These are phyloP conservation scores for Propithecus coquereli DNA, from an alignment of 2,113 vertebrate genomes.

Conservation along the genomic window DNA sequence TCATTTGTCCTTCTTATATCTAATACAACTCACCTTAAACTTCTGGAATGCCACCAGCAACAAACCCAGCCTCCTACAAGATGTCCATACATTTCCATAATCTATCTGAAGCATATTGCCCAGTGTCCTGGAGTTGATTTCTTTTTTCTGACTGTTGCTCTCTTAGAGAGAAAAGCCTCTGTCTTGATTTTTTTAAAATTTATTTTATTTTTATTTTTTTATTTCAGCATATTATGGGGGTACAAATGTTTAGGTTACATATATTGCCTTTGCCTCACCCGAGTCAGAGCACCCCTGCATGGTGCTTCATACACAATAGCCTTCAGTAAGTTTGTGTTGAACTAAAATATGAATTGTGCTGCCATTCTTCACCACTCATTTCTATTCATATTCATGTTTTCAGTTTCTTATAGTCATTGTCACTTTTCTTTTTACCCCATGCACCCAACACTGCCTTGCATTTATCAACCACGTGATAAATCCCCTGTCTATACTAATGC, in stretches of 20 bases:
- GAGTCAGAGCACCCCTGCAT: too few species aligned
- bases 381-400: background rate
- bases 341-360: background rate
- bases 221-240: too few species aligned
- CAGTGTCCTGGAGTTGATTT: background rate
- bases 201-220: too few species aligned
- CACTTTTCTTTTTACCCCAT: background rate
- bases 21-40: background rate
- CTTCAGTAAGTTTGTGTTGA: background rate
- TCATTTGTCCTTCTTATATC: accelerated
- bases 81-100: background rate
- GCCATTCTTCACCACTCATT: background rate
- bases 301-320: background rate
- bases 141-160: accelerated
- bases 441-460: background rate
- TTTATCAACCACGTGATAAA: background rate
- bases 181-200: too few species aligned
- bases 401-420: background rate
- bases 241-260: too few species aligned
- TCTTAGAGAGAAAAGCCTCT: background rate
- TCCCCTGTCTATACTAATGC: background rate
- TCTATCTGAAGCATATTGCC: background rate
- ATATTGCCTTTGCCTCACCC: too few species aligned
- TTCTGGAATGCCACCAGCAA: background rate
- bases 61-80: background rate